Base-by-base conservation (phyloP, 2,113 vertebrate genomes). In the Mesocricetus auratus region DNA sequence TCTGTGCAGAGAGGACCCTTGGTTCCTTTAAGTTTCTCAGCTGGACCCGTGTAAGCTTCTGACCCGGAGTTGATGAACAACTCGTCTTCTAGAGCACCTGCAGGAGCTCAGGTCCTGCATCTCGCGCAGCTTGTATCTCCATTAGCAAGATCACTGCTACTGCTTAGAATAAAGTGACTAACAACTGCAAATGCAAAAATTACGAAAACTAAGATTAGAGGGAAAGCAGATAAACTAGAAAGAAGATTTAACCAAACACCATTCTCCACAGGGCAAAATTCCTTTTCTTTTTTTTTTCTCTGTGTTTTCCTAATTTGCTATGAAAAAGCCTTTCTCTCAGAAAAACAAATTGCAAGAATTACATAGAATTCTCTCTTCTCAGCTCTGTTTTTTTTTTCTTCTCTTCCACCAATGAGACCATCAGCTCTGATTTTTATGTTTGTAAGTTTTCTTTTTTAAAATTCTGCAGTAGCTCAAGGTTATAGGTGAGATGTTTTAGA, bases 21-120 rank as follows among this genome's bases (percentile, higher is more conserved):
- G 50, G 69, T 22, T 36, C 69, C 36, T 2, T 24, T 79, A 26
- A 33, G 17, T 47, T 19, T 86, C 45, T 96, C 8, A 66, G 69
- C 64, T 39, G 0, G 2, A 79, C 1, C 29, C 10, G 11, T 42
- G 69, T 22, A 31, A 47, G 0, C 56, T 0, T 66, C 39, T 1
- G 6, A 24, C 11, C 22, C 24, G 42, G 45, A 60, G 64, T 16
- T 15, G 21, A 89, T 69, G 77, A 89, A 16, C 1, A 3, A 74
- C 90, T 64, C 45, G 89, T 86, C 71, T 21, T 1, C 0, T 45
- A 15, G 2, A 1, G 9, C 0, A 0, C 26, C 39, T 0, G 0
- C 0, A 2, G 22, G 36, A 16, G 1, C 77, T 89, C 86, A 58
- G 5, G 39, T 39, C 86, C 90, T 19, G 21, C 1, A 8, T 29